Conservation (phyloP, 2,888 invertebrate species). For the Polyploca ridens region DNA sequence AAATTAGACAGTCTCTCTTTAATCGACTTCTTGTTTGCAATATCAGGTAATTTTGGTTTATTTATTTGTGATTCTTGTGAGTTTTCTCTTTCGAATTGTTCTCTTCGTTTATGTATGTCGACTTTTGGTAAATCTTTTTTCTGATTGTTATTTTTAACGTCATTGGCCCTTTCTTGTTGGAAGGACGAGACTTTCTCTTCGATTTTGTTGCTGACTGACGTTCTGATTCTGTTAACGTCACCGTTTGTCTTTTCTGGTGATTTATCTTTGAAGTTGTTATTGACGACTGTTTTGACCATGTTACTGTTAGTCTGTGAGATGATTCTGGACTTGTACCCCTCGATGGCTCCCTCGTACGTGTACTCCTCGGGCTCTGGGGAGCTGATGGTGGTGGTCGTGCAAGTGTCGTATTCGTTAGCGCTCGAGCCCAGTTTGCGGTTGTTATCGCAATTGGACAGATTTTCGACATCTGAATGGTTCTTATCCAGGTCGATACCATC, state of each 20-base stretch:
- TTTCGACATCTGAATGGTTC: slow-evolving; percentile 81
- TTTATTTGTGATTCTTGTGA: slow-evolving; percentile 78
- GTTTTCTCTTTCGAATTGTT: slow-evolving; percentile 91
- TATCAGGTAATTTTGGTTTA: slow-evolving; percentile 85
- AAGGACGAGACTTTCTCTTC: slow-evolving; percentile 86
- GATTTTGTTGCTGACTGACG: slow-evolving; percentile 83
- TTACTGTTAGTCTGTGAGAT: slow-evolving; percentile 84
- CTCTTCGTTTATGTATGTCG: slow-evolving; percentile 91
- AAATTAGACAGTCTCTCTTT: slow-evolving; percentile 89
- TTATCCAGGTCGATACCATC: slow-evolving; percentile 85
- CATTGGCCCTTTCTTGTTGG: slow-evolving; percentile 77
- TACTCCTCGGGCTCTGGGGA: slow-evolving; percentile 91
- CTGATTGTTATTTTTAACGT: slow-evolving; percentile 74
- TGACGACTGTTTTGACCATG: slow-evolving; percentile 74
- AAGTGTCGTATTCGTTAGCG: slow-evolving; percentile 87
- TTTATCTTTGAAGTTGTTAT: slow-evolving; percentile 75
- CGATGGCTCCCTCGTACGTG: slow-evolving; percentile 94
- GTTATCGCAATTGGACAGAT: slow-evolving; percentile 74
- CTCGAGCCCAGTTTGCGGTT: slow-evolving; percentile 80
- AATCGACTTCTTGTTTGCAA: slow-evolving; percentile 87
- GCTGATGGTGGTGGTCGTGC: slow-evolving; percentile 87
- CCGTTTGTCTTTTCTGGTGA: slow-evolving; percentile 72
- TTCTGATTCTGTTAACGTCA: slow-evolving; percentile 77
- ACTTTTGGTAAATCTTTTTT: slow-evolving; percentile 90
- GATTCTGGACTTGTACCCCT: slow-evolving; percentile 92